Percentiles rank a stretch among this genome's conserved stretches.
phyloP scores from a whole-genome alignment of 1,140 invertebrate species.

The Whitmania pigra region DNA sequence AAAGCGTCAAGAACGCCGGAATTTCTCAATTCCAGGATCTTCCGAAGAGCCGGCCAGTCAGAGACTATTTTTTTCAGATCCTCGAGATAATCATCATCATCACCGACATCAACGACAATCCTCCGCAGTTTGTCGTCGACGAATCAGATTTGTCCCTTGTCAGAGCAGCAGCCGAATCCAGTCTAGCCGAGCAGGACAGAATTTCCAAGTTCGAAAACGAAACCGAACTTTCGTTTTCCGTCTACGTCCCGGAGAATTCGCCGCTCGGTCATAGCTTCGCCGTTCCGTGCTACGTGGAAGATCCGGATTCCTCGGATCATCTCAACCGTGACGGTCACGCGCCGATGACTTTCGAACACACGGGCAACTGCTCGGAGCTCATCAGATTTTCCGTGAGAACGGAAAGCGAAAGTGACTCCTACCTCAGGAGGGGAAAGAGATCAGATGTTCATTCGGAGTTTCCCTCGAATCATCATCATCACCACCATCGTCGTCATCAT shows the following conservation, averaged over 20 bases:
- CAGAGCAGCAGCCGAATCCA: background rate
- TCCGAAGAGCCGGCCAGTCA: too few relatives aligned
- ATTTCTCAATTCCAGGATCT: too few relatives aligned
- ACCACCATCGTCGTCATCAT: background rate
- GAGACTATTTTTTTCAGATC: background rate
- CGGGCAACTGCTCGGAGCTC: background rate
- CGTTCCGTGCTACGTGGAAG: conserved; percentile 5
- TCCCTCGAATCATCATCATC: background rate
- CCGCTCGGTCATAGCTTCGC: background rate
- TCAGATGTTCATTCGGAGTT: background rate
- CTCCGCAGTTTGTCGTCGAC: conserved; percentile 55
- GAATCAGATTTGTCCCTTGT: background rate
- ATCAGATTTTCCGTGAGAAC: background rate
- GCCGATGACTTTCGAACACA: background rate
- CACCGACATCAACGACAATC: conserved; percentile 76
- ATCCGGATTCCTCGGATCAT: background rate
- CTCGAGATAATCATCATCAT: conserved; percentile 56
- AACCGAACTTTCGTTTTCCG: conserved; percentile 1
- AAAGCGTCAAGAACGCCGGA: too few relatives aligned
- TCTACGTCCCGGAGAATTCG: background rate
- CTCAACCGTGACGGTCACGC: background rate
- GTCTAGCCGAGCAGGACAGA: background rate
- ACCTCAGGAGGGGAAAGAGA: too few relatives aligned
- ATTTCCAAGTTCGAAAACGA: background rate
- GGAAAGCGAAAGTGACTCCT: background rate